A percentile compares a stretch with the other conserved stretches of the same genome.
phyloP scores from a whole-genome alignment of 2,888 invertebrate species.

The Nasonovia ribisnigri region DNA sequence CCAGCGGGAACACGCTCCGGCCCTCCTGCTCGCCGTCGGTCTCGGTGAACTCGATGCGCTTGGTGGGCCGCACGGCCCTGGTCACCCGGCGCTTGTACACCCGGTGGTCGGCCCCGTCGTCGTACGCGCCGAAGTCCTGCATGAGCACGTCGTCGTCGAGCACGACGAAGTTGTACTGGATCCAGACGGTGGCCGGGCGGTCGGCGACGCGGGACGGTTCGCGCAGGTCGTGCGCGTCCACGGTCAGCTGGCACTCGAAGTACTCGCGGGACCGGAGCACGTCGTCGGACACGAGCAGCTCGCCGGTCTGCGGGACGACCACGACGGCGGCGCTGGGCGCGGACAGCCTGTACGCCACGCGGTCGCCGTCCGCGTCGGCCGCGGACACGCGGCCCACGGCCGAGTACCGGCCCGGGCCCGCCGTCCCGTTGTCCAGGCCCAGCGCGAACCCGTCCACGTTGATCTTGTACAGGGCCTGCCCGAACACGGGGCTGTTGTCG shows the following conservation, averaged over 20 bases:
- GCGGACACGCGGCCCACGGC: conserved; percentile 89
- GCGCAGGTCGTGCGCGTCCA: conserved; percentile 87
- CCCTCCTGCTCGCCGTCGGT: conserved; percentile 91
- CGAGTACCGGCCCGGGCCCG: conserved; percentile 77
- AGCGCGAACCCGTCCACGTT: conserved; percentile 74
- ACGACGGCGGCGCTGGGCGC: conserved; percentile 86
- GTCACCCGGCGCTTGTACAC: conserved; percentile 85
- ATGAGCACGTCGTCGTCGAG: conserved; percentile 50
- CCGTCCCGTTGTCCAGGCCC: conserved; percentile 70
- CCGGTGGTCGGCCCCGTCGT: conserved; percentile 70
- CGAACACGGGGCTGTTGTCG: conserved; percentile 91
- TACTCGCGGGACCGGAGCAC: conserved; percentile 76
- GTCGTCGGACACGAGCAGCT: conserved; percentile 85
- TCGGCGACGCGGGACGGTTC: conserved; percentile 80
- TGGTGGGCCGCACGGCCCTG: conserved; percentile 93
- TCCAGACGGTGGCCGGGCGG: conserved; percentile 81
- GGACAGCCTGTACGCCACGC: conserved; percentile 86
- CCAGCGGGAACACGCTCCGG: conserved; percentile 88
- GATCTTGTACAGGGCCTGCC: conserved; percentile 83
- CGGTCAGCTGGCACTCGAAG: conserved; percentile 78
- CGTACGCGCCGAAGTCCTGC: conserved; percentile 52
- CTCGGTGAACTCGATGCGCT: conserved; percentile 91
- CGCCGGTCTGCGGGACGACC: conserved; percentile 93
- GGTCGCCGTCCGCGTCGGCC: conserved; percentile 91
- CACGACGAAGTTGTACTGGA: conserved; percentile 72